Evolutionary conservation across 2,797 vertebrate species (phyloP), one percentile per base, ranked within the genome.

Genomic region (Sebastes paucispinis): DNA sequence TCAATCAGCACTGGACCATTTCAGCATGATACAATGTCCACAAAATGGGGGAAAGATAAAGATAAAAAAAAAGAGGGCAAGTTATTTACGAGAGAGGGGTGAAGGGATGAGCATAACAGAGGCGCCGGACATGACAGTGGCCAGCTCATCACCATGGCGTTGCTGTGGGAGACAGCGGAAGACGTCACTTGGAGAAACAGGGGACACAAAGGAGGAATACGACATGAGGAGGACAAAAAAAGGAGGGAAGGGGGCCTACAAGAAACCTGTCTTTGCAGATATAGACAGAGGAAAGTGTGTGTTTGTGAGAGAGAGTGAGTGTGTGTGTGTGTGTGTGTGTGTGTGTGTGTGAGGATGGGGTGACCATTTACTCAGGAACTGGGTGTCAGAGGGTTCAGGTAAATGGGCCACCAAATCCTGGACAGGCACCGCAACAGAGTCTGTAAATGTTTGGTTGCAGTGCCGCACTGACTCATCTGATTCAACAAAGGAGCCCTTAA

Each of bases 11-110:
- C 65, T 3, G 43, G 79, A 64, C 87, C 81, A 65, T 86, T 79
- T 75, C 86, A 65, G 80, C 81, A 85, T 88, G 88, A 92, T 92
- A 91, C 89, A 94, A 93, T 76, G 83, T 88, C 80, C 77, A 87
- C 91, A 77, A 90, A 92, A 91, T 72, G 78, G 89, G 81, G 81
- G 82, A 76, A 89, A 92, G 89, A 93, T 90, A 93, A 87, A 93
- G 88, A 89, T 88, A 78, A 80, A 89, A 85, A 92, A 67, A 80
- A 88, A 75, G 87, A 91, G 82, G 87, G 81, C 66, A 89, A 90
- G 92, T 95, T 95, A 95, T 96, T 96, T 95, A 96, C 88, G 94
- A 95, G 92, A 88, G 80, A 82, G 85, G 90, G 91, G 90, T 92
- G 91, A 94, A 93, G 91, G 89, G 93, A 94, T 89, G 85, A 94